phyloP scores from a whole-genome alignment of 2,888 invertebrate species.

The Epirrhoe tristata region DNA sequence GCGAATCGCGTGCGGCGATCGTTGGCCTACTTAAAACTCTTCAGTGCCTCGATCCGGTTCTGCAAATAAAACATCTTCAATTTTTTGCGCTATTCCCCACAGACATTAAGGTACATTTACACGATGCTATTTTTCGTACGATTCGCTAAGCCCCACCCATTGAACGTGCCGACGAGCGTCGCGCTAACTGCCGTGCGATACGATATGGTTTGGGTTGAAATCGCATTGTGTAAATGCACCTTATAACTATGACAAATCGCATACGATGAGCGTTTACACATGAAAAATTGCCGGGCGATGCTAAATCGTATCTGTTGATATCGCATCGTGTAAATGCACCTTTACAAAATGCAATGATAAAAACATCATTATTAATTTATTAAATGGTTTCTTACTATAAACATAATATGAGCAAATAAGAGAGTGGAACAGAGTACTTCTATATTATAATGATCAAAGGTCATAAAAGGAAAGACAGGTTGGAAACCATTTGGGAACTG shows the following conservation, averaged over 20 bases:
- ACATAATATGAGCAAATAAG: background rate
- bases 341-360: conserved; percentile 39
- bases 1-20: conserved; percentile 62
- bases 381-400: background rate
- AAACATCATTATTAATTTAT: background rate
- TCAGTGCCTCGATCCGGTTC: conserved; percentile 53
- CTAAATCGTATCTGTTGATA: no score
- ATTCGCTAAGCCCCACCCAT: no score
- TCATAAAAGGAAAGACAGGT: background rate
- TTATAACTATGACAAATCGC: no score
- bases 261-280: no score
- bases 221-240: no score
- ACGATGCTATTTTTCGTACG: no score
- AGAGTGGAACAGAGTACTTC: background rate
- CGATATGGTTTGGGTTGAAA: no score
- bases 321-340: no score
- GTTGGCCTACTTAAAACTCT: conserved; percentile 64
- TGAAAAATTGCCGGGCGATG: no score
- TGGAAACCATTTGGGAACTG: background rate
- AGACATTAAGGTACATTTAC: no score
- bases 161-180: no score
- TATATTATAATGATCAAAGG: background rate
- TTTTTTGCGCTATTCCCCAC: conserved; percentile 51
- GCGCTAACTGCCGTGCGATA: no score
- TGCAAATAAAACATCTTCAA: conserved; percentile 59